phyloP scores from a whole-genome alignment of 2,888 invertebrate genomes.

The Caenorhabditis auriculariae region DNA sequence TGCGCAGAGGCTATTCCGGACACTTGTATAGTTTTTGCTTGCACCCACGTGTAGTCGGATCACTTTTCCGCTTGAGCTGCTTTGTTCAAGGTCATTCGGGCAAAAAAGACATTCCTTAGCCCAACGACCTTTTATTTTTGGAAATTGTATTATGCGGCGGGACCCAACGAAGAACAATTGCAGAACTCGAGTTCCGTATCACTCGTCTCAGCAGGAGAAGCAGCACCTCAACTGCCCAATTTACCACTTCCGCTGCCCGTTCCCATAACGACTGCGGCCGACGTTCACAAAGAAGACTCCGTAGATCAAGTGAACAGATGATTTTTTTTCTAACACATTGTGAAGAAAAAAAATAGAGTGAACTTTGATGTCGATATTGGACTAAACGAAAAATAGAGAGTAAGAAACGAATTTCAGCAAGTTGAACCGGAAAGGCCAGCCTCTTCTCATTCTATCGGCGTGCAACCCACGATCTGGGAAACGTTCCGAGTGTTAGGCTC shows the following conservation, averaged over 20 bases:
- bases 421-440: conserved; percentile 20
- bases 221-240: conserved; percentile 26
- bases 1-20: too few species aligned
- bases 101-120: too few species aligned
- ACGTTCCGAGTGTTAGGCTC: conserved; percentile 55
- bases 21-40: too few species aligned
- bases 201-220: conserved; percentile 23
- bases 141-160: too few species aligned
- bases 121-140: too few species aligned
- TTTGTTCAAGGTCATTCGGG: too few species aligned
- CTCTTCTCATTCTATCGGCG: conserved; percentile 34
- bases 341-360: conserved; percentile 1
- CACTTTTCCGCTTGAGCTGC: too few species aligned
- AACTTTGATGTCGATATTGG: too few species aligned
- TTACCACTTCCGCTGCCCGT: conserved; percentile 28
- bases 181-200: conserved; percentile 29
- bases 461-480: conserved; percentile 60
- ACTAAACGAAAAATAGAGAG: not conserved
- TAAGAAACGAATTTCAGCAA: conserved; percentile 9
- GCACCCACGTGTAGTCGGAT: too few species aligned
- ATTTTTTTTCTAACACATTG: conserved; percentile 3
- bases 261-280: conserved; percentile 17
- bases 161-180: conserved; percentile 5
- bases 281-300: not conserved
- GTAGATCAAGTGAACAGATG: not conserved